Evolutionary conservation across 2,888 invertebrate genomes (phyloP).

Genomic region (Rhamphomyia laevipes): DNA sequence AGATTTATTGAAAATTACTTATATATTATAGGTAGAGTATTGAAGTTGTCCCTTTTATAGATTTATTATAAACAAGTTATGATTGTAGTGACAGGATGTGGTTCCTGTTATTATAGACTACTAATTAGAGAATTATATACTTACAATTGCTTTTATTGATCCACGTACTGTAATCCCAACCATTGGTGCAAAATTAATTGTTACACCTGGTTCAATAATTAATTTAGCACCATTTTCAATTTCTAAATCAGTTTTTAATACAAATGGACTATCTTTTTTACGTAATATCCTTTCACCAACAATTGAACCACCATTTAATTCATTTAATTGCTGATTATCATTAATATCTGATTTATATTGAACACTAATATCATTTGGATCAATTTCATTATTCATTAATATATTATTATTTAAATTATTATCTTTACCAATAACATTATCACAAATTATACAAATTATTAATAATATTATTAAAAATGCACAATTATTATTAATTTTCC

Average conservation of each 20-base stretch:
- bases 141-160: slow-evolving; percentile 78
- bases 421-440: no score
- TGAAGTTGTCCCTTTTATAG: no score
- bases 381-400: no score
- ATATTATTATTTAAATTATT: no score
- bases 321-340: slow-evolving; percentile 17
- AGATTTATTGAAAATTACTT: neutral
- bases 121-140: slow-evolving; percentile 32
- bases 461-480: no score
- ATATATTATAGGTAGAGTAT: no score
- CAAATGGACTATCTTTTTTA: slow-evolving; percentile 54
- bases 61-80: no score
- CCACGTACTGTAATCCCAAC: slow-evolving; percentile 89
- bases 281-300: slow-evolving; percentile 31
- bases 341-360: neutral
- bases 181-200: slow-evolving; percentile 80
- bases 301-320: slow-evolving; percentile 32
- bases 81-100: no score
- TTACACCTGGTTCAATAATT: slow-evolving; percentile 81
- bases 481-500: no score
- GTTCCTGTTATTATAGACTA: no score
- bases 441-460: no score
- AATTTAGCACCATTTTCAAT: slow-evolving; percentile 69
- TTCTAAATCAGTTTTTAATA: slow-evolving; percentile 66
- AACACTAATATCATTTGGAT: slow-evolving; percentile 1